Conservation (phyloP, 1,140 invertebrate genomes). For the Neodiprion pinetum region DNA sequence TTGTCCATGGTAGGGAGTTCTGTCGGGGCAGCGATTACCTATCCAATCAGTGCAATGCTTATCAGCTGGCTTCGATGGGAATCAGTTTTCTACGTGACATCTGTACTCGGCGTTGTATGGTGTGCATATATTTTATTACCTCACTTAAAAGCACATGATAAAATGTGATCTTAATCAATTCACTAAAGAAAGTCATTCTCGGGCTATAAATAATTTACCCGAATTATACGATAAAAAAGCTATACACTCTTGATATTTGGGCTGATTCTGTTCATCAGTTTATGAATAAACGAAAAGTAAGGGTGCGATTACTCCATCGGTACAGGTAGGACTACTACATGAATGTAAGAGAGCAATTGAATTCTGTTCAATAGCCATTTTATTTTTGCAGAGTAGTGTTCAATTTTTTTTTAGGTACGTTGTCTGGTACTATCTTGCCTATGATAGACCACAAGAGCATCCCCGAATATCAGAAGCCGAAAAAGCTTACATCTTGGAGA, state of each 20-base stretch:
- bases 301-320: too few relatives aligned
- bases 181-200: too few relatives aligned
- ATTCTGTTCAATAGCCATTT: neutral
- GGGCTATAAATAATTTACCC: too few relatives aligned
- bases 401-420: conserved; percentile 60
- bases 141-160: too few relatives aligned
- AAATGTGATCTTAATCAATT: too few relatives aligned
- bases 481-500: conserved; percentile 66
- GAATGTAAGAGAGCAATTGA: too few relatives aligned
- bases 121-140: conserved; percentile 43
- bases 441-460: conserved; percentile 75
- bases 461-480: conserved; percentile 77
- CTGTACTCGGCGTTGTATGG: conserved; percentile 72
- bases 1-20: conserved; percentile 64
- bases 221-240: too few relatives aligned
- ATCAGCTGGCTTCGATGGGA: conserved; percentile 75
- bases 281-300: too few relatives aligned
- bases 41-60: conserved; percentile 72
- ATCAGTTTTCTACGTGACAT: conserved; percentile 76
- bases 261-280: too few relatives aligned
- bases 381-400: neutral
- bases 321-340: too few relatives aligned
- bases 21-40: conserved; percentile 74
- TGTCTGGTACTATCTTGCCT: conserved; percentile 70
- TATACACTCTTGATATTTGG: too few relatives aligned